Percentiles rank a stretch among this genome's conserved stretches.
phyloP scores from a whole-genome alignment of 1,140 invertebrate genomes.

The Probaryconus sp. region DNA sequence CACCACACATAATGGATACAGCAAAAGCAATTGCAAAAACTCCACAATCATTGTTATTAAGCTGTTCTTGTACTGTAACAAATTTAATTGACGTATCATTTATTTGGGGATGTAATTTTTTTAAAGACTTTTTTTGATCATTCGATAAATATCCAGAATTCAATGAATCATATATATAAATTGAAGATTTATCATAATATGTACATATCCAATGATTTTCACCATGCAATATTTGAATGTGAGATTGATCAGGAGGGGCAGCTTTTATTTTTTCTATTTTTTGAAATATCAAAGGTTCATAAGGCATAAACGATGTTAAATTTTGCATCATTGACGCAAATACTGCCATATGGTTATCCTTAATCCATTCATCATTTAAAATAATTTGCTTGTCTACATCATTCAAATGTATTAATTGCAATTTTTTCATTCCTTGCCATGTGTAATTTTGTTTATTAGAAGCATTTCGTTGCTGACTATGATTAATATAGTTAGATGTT shows the following conservation, averaged over 20 bases:
- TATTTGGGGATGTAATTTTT: too few relatives aligned
- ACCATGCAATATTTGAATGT: constrained; percentile 5
- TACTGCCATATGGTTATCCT: constrained; percentile 4
- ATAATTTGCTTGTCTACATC: not conserved
- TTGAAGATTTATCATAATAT: not conserved
- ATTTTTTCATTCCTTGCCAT: constrained; percentile 7
- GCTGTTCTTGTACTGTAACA: too few relatives aligned
- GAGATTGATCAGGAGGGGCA: not conserved
- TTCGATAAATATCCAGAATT: too few relatives aligned
- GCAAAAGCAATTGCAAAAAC: too few relatives aligned
- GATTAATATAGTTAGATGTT: too few relatives aligned
- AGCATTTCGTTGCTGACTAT: too few relatives aligned
- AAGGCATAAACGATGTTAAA: constrained; percentile 4
- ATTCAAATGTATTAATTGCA: not conserved
- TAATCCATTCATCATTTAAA: constrained; percentile 1
- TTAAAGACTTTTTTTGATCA: too few relatives aligned
- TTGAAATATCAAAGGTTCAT: constrained; percentile 7
- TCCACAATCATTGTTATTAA: too few relatives aligned
- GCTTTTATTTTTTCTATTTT: not conserved
- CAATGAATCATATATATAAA: constrained; percentile 8
- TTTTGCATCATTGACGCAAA: constrained; percentile 19
- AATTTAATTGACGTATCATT: too few relatives aligned
- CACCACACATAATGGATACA: too few relatives aligned
- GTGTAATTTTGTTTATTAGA: too few relatives aligned
- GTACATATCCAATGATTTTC: not conserved